These are phyloP conservation scores for Pangasius sanitwongsei DNA, from an alignment of 2,797 vertebrate genomes.

Conservation along the genomic window DNA sequence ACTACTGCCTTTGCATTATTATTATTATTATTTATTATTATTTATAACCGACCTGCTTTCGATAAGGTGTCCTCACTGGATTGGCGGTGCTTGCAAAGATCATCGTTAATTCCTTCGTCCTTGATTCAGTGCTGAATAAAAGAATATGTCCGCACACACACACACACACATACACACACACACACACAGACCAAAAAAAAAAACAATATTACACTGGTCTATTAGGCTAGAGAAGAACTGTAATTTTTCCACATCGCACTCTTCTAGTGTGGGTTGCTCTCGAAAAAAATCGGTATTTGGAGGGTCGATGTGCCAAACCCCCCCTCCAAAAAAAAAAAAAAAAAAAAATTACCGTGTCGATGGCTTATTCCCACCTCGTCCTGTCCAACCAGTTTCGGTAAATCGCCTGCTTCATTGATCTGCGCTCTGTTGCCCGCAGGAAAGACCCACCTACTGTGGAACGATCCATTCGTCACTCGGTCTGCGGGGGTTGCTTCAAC, in stretches of 20 bases:
- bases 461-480: constrained; percentile 66
- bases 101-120: constrained; percentile 77
- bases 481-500: constrained; percentile 55
- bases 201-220: constrained; percentile 3
- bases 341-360: constrained; percentile 37
- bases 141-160: constrained; percentile 35
- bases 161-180: no score
- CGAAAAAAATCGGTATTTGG: background rate
- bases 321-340: background rate
- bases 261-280: constrained; percentile 32
- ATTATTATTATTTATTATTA: background rate
- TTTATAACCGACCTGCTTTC: constrained; percentile 86
- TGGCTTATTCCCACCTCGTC: constrained; percentile 60
- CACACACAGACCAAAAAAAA: background rate
- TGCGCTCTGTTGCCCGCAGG: constrained; percentile 79
- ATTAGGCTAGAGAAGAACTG: constrained; percentile 50
- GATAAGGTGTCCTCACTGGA: constrained; percentile 82
- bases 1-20: background rate
- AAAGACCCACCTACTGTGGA: constrained; percentile 82
- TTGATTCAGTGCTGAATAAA: constrained; percentile 41
- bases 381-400: constrained; percentile 71
- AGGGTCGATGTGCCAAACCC: background rate
- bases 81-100: constrained; percentile 93
- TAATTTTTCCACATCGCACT: constrained; percentile 58
- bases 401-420: constrained; percentile 82